phyloP scores from a whole-genome alignment of 2,888 invertebrate species.

The Bellardia bayeri region DNA sequence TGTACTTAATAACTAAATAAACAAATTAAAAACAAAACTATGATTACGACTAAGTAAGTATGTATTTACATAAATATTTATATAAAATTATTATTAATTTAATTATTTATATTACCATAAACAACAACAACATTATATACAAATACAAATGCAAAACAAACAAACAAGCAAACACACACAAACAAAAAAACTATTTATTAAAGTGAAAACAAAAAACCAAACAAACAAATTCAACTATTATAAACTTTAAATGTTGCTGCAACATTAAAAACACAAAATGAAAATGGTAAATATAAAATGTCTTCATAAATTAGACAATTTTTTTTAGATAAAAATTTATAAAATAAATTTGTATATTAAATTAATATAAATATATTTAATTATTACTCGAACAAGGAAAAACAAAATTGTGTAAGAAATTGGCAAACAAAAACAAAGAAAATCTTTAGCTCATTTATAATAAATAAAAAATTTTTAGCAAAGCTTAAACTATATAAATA shows the following conservation, averaged over 20 bases:
- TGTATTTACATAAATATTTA: constrained; percentile 65
- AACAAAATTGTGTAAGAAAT: constrained; percentile 4
- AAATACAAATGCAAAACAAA: neutral
- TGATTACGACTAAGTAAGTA: constrained; percentile 40
- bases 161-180: neutral
- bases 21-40: constrained; percentile 46
- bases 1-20: constrained; percentile 50
- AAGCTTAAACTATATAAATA: constrained; percentile 59
- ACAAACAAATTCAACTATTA: constrained; percentile 57
- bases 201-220: constrained; percentile 22
- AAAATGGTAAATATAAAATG: constrained; percentile 28
- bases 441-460: constrained; percentile 62
- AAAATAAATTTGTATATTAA: constrained; percentile 71
- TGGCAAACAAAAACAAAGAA: constrained; percentile 7
- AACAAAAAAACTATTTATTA: constrained; percentile 52
- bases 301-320: constrained; percentile 61
- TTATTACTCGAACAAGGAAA: constrained; percentile 36
- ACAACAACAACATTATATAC: constrained; percentile 40
- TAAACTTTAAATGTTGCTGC: constrained; percentile 72
- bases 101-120: constrained; percentile 30
- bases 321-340: constrained; percentile 71
- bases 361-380: constrained; percentile 1
- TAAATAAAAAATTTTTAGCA: constrained; percentile 61
- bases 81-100: constrained; percentile 58
- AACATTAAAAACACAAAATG: constrained; percentile 46